Conservation (phyloP, 2,113 vertebrate genomes). For the Heterotilapia buettikoferi region DNA sequence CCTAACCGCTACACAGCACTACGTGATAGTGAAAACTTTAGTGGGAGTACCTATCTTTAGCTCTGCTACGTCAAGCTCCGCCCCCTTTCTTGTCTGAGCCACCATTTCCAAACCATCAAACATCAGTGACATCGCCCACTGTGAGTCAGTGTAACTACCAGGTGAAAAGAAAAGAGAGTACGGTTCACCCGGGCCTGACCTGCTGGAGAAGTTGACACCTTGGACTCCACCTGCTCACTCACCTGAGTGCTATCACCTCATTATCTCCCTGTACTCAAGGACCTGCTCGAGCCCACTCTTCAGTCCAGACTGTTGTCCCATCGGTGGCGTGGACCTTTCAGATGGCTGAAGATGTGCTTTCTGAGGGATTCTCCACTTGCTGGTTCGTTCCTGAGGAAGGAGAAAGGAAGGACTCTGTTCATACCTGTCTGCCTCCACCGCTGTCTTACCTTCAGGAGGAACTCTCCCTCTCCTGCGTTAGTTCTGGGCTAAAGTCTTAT, state of each 20-base stretch:
- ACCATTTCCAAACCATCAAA: background rate
- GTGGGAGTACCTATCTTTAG: background rate
- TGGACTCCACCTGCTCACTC: background rate
- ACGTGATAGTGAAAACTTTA: background rate
- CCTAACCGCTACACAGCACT: background rate
- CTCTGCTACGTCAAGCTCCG: fast-evolving
- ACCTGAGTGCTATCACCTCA: background rate
- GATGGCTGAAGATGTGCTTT: background rate
- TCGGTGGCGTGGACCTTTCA: background rate
- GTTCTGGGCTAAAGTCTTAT: background rate
- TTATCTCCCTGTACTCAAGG: background rate
- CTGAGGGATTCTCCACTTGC: background rate
- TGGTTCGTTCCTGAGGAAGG: background rate
- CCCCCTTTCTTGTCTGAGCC: background rate
- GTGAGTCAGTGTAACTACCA: background rate
- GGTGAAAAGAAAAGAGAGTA: background rate
- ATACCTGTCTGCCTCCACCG: background rate
- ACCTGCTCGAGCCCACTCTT: background rate
- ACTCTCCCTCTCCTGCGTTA: background rate
- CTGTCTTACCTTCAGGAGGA: background rate
- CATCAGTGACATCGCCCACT: background rate
- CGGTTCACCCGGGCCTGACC: background rate
- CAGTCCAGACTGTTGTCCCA: background rate
- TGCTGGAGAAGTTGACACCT: background rate
- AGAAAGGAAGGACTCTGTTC: background rate